phyloP scores from a whole-genome alignment of 2,888 invertebrate genomes.

The Acrobasis repandana region DNA sequence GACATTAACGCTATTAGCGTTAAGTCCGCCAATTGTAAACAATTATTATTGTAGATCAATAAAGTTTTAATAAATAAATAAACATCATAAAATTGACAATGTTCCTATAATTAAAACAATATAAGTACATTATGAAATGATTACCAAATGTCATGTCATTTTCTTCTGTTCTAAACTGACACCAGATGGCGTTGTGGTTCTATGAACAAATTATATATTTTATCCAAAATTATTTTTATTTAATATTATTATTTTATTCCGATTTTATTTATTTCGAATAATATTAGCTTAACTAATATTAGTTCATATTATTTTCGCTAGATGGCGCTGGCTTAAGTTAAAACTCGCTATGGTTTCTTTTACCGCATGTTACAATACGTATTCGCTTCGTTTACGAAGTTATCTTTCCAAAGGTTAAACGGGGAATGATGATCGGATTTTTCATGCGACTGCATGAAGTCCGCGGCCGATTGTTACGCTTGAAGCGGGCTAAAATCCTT shows the following conservation, averaged over 20 bases:
- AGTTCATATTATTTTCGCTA: conserved; percentile 34
- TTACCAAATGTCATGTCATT: too few species aligned
- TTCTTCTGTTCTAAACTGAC: not conserved
- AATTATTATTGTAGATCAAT: too few species aligned
- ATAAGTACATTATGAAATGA: too few species aligned
- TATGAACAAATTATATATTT: too few species aligned
- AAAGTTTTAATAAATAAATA: too few species aligned
- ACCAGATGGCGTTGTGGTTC: not conserved
- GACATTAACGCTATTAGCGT: too few species aligned
- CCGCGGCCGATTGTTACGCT: conserved; percentile 77
- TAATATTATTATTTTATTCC: too few species aligned
- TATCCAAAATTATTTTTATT: not conserved
- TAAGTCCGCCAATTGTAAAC: too few species aligned
- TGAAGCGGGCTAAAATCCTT: conserved; percentile 65
- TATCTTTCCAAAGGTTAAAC: conserved; percentile 80
- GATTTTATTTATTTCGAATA: too few species aligned
- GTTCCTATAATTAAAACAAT: too few species aligned
- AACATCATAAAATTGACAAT: too few species aligned
- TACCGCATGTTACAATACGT: conserved; percentile 1
- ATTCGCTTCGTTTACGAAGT: conserved; percentile 16
- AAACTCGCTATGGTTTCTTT: conserved; percentile 52
- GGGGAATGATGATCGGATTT: conserved; percentile 77
- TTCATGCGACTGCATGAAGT: conserved; percentile 71
- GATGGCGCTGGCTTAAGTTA: conserved; percentile 53
- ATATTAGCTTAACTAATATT: not conserved